Evolutionary conservation across 2,888 invertebrate species (phyloP).

Genomic region (Amorpha juglandis): DNA sequence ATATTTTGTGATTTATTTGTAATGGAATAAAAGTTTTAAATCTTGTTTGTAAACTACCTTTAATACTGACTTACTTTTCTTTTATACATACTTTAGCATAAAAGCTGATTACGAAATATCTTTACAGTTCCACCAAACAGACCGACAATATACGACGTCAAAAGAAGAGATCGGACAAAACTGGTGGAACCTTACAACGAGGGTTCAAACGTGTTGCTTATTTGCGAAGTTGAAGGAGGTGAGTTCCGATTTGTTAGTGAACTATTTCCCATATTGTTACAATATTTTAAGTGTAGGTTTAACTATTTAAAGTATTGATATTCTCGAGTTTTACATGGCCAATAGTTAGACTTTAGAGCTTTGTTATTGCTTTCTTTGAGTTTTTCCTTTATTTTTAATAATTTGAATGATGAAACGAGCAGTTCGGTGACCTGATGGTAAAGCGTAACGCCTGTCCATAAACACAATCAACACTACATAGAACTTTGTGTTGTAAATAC

Average conservation of each 20-base stretch:
- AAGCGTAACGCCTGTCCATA: too few species aligned
- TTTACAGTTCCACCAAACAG: conserved; percentile 91
- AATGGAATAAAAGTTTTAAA: too few species aligned
- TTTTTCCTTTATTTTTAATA: too few species aligned
- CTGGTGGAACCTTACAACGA: conserved; percentile 93
- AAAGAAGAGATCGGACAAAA: conserved; percentile 89
- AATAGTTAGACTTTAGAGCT: too few species aligned
- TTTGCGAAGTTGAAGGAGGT: conserved; percentile 94
- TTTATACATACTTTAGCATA: not conserved
- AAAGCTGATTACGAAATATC: conserved; percentile 29
- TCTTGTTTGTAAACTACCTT: too few species aligned
- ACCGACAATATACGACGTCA: conserved; percentile 92
- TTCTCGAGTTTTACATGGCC: not conserved
- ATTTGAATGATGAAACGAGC: too few species aligned
- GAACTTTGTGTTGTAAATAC: too few species aligned
- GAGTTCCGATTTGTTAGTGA: conserved; percentile 41
- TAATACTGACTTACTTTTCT: too few species aligned
- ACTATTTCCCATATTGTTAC: not conserved
- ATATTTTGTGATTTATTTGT: too few species aligned
- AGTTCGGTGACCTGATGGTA: too few species aligned
- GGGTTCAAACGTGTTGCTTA: conserved; percentile 91
- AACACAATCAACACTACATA: too few species aligned
- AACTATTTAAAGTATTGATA: not conserved
- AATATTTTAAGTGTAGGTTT: not conserved
- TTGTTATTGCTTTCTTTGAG: too few species aligned